A percentile compares a stretch with the other conserved stretches of the same genome.
These are phyloP conservation scores for Theonella swinhoei DNA, from an alignment of 37 sponge, comb jelly and placozoan genomes.

Conservation along the genomic window DNA sequence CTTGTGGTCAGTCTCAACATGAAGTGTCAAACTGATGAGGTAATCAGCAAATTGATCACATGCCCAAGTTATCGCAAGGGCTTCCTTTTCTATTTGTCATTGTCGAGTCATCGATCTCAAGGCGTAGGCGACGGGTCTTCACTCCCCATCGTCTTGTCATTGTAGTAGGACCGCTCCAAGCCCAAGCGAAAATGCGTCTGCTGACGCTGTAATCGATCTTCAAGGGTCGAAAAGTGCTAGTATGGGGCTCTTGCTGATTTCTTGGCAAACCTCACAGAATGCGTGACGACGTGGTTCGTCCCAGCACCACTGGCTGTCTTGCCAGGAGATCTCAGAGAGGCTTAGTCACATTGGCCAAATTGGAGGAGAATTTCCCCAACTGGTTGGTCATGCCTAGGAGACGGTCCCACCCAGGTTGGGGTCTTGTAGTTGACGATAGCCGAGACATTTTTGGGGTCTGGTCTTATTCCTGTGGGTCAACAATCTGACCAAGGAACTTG, in stretches of 20 bases:
- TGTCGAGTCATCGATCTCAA: constrained; percentile 31
- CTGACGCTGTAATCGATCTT: neutral
- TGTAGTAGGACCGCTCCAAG: too few relatives aligned
- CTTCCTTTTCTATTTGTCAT: constrained; percentile 44
- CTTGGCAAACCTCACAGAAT: neutral
- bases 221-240: neutral
- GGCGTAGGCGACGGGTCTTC: constrained; percentile 54
- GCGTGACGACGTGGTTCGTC: too few relatives aligned
- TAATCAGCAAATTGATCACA: constrained; percentile 3
- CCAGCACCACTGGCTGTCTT: neutral
- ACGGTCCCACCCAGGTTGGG: neutral
- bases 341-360: neutral
- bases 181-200: too few relatives aligned
- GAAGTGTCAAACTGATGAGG: neutral
- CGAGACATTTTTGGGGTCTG: neutral
- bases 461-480: neutral
- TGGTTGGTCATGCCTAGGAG: neutral
- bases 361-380: neutral
- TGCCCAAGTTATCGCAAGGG: constrained; percentile 49
- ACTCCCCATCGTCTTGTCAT: neutral
- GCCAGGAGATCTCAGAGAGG: neutral
- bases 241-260: neutral
- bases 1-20: constrained; percentile 25
- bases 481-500: neutral
- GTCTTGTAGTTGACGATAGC: neutral